Evolutionary conservation across 1,140 invertebrate species (phyloP), one percentile per base, ranked within the genome.

Genomic region (Acyrthosiphon pisum): DNA sequence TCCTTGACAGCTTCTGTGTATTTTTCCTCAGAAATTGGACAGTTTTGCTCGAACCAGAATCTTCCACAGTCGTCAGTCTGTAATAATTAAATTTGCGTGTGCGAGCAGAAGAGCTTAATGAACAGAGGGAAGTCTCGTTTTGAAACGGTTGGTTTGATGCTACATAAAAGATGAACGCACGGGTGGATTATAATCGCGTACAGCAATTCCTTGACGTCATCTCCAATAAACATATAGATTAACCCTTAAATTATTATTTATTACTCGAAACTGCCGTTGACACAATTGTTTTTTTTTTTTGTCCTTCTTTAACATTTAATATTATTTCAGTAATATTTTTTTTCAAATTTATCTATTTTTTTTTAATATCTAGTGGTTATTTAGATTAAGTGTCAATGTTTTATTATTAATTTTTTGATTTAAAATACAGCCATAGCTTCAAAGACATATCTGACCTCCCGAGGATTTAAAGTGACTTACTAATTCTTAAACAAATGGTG

Each of bases 81-180:
- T 48, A 88, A 88, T 88, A 88, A 48, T 88, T 46, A 48, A 76
- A 48, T 48, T 48, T 88, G 86, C 30, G 44, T 88, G 46, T 88
- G 26, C 83, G 86, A 88, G 86, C 30, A 88, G 86, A n/a, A 88
- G 30, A 48, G 44, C 86, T 88, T 88, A 88, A 88, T 88, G 86
- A 88, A 88, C 44, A 76, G 60, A 76, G 30, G 86, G 46, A 30
- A 37, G 30, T 86, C 86, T 76, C 60, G n/a, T 88, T 35, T 48
- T 1, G 30, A 48, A 37, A 86, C 83, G 41, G 23, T 41, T 44
- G 37, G 41, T 86, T 86, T 44, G 41, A 86, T 26, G 26, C 22
- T 30, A 44, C 41, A 44, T 44, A 86, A 86, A 44, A 44, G 7
- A 86, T 44, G 23, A 86, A 44, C 37, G 83, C 37, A 44, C 8